Percentiles rank a stretch among this genome's conserved stretches.
phyloP scores from a whole-genome alignment of 2,888 invertebrate genomes.

The Emmelina monodactyla region DNA sequence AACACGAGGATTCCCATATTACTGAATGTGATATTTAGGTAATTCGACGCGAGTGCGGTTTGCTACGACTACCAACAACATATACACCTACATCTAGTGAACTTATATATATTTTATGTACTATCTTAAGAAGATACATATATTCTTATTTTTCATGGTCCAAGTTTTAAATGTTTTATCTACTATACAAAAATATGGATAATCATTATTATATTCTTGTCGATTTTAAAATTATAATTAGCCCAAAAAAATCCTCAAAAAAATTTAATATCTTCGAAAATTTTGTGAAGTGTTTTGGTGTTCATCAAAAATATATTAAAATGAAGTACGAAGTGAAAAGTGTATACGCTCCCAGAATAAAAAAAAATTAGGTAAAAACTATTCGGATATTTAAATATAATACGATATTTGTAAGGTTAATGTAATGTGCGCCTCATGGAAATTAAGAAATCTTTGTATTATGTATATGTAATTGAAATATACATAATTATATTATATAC shows the following conservation, averaged over 20 bases:
- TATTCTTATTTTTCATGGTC: slow-evolving; percentile 68
- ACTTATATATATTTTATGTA: slow-evolving; percentile 67
- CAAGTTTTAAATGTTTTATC: slow-evolving; percentile 68
- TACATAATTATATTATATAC: slow-evolving; percentile 63
- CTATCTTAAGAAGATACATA: slow-evolving; percentile 65
- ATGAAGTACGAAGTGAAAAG: slow-evolving; percentile 49
- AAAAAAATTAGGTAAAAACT: slow-evolving; percentile 59
- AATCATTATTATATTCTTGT: slow-evolving; percentile 65
- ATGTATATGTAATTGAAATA: slow-evolving; percentile 61
- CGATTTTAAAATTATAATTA: slow-evolving; percentile 57
- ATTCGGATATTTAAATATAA: slow-evolving; percentile 61
- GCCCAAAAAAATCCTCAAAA: slow-evolving; percentile 51
- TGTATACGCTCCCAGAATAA: slow-evolving; percentile 64
- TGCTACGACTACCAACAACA: slow-evolving; percentile 26
- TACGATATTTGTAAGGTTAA: slow-evolving; percentile 57
- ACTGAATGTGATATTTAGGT: slow-evolving; percentile 68
- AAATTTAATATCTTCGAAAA: slow-evolving; percentile 54
- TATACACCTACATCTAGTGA: slow-evolving; percentile 58
- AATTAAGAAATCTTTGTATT: slow-evolving; percentile 63
- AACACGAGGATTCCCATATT: slow-evolving; percentile 66
- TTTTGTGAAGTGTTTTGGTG: slow-evolving; percentile 64
- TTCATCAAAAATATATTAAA: slow-evolving; percentile 58
- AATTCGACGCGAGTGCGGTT: slow-evolving; percentile 61
- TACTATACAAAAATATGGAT: slow-evolving; percentile 65
- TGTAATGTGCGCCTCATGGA: slow-evolving; percentile 61